phyloP scores from a whole-genome alignment of 2,888 invertebrate species.

The Anthophora plumipes region DNA sequence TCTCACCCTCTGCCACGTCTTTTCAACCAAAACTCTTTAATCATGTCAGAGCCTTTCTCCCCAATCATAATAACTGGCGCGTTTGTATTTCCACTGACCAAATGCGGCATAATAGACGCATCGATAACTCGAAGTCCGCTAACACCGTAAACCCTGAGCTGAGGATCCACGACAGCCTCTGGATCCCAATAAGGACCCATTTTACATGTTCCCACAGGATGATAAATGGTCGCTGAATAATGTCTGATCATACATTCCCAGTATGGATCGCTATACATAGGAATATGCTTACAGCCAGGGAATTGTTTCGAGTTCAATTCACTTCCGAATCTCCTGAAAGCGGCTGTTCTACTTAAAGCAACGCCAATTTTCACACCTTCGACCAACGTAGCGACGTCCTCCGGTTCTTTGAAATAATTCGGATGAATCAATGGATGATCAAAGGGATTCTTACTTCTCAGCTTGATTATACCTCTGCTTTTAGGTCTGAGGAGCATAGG shows the following conservation, averaged over 20 bases:
- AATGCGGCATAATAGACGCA: constrained; percentile 94
- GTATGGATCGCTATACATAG: constrained; percentile 90
- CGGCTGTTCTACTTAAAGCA: constrained; percentile 91
- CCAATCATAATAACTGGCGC: constrained; percentile 96
- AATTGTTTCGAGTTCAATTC: constrained; percentile 89
- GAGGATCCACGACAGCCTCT: constrained; percentile 93
- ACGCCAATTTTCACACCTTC: constrained; percentile 95
- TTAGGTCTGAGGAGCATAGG: constrained; percentile 94
- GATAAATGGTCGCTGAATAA: constrained; percentile 93
- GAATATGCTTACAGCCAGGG: constrained; percentile 90
- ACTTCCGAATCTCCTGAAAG: constrained; percentile 91
- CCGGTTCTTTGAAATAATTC: constrained; percentile 93
- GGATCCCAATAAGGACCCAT: constrained; percentile 96
- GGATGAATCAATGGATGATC: constrained; percentile 96
- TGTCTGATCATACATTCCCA: constrained; percentile 95
- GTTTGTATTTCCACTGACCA: constrained; percentile 94
- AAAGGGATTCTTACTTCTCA: constrained; percentile 93
- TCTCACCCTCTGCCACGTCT: constrained; percentile 80
- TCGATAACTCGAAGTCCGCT: constrained; percentile 92
- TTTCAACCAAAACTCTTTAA: constrained; percentile 93
- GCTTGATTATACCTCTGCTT: constrained; percentile 92
- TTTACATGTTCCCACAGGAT: constrained; percentile 94
- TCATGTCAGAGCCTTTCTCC: constrained; percentile 95
- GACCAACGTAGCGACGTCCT: constrained; percentile 91
- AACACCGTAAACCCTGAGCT: constrained; percentile 92